Evolutionary conservation across 2,888 invertebrate genomes (phyloP).

Genomic region (Perithous albicinctus): DNA sequence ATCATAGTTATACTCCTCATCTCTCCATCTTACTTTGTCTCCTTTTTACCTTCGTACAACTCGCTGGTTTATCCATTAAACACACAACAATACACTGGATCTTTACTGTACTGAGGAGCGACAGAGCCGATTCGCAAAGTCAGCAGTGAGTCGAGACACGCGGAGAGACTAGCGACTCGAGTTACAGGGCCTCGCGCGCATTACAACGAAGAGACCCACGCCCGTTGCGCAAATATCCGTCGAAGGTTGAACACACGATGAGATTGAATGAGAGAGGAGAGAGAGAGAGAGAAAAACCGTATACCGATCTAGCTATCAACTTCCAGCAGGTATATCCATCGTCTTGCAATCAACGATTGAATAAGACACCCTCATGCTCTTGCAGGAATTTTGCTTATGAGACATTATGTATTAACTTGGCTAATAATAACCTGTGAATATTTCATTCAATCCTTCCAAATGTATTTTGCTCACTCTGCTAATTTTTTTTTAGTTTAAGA

Average conservation of each 20-base stretch:
- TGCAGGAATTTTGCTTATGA: background rate
- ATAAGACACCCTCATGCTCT: background rate
- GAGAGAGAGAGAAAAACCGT: background rate
- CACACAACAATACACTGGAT: constrained; percentile 14
- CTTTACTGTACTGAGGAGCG: background rate
- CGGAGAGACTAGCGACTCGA: constrained; percentile 8
- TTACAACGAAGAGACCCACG: constrained; percentile 18
- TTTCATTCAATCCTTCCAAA: too few species aligned
- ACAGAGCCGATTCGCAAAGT: background rate
- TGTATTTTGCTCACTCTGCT: too few species aligned
- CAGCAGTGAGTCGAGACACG: background rate
- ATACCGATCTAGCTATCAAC: background rate
- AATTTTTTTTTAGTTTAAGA: too few species aligned
- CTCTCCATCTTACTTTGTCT: background rate
- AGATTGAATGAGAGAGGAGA: background rate
- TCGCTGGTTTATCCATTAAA: constrained; percentile 13
- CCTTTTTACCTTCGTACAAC: background rate
- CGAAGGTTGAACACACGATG: constrained; percentile 26
- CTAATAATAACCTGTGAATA: too few species aligned
- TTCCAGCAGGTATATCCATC: constrained; percentile 2
- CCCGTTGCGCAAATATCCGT: constrained; percentile 30
- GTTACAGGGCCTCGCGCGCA: constrained; percentile 14
- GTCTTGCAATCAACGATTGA: background rate
- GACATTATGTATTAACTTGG: background rate
- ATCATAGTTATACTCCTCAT: constrained; percentile 8